These are phyloP conservation scores for Hydractinia symbiolongicarpus DNA, from an alignment of 30 jellyfish, hydroid and myxozoan genomes.

Conservation along the genomic window DNA sequence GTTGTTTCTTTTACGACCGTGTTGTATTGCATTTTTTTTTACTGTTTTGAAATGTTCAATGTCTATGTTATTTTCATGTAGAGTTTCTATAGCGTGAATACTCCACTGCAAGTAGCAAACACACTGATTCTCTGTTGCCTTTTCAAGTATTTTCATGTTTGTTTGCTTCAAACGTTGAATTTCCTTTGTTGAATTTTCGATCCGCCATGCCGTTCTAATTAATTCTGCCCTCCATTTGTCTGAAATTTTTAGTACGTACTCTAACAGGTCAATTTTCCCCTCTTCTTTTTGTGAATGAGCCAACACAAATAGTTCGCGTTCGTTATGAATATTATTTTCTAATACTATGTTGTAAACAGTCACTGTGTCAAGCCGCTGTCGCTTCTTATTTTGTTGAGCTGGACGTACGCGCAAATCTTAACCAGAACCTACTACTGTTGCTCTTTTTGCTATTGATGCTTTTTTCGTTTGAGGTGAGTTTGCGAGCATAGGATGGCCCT, in stretches of 20 bases:
- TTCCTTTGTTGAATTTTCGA: neutral
- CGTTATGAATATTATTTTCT: too few relatives aligned
- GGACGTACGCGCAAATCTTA: constrained; percentile 10
- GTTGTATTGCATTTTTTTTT: neutral
- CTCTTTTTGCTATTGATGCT: neutral
- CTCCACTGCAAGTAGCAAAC: too few relatives aligned
- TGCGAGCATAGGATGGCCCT: constrained; percentile 6
- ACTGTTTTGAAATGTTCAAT: neutral
- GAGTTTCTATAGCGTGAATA: neutral
- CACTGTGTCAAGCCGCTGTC: neutral
- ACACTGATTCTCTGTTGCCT: too few relatives aligned
- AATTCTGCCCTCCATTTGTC: neutral
- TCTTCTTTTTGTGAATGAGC: neutral
- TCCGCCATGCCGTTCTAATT: neutral
- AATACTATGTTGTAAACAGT: too few relatives aligned
- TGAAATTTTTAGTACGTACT: neutral
- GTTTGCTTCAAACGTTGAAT: neutral
- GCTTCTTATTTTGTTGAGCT: neutral
- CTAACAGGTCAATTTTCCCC: constrained; percentile 1
- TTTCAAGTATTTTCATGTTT: neutral
- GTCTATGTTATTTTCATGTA: neutral
- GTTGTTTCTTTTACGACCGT: neutral
- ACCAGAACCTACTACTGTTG: neutral
- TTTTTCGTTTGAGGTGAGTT: constrained; percentile 4
- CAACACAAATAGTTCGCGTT: too few relatives aligned